Percentiles rank a stretch among this genome's conserved stretches.
These are phyloP conservation scores for Netelia virgata DNA, from an alignment of 2,888 invertebrate species.

Conservation along the genomic window DNA sequence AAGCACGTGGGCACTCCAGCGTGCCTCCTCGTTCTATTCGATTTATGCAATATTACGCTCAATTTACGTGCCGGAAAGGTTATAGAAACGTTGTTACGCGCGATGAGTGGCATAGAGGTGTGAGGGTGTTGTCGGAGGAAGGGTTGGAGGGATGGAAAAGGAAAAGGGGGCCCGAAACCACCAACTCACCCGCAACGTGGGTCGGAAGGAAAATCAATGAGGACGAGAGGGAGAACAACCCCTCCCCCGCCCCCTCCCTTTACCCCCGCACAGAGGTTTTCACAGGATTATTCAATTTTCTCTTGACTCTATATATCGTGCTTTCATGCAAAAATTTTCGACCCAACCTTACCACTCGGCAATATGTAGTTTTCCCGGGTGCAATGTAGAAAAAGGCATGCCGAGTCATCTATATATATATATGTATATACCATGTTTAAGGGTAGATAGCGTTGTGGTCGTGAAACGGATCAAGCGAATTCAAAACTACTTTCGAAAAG, in stretches of 20 bases:
- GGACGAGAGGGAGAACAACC: neutral
- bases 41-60: constrained; percentile 46
- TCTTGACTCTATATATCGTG: neutral
- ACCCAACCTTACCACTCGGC: neutral
- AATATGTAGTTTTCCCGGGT: constrained; percentile 28
- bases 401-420: neutral
- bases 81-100: constrained; percentile 41
- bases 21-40: constrained; percentile 33
- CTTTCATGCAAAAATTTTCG: constrained; percentile 4
- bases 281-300: constrained; percentile 51
- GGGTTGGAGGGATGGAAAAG: neutral
- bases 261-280: constrained; percentile 21
- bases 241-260: too few relatives aligned
- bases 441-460: constrained; percentile 1
- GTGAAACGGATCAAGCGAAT: constrained; percentile 45
- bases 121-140: neutral
- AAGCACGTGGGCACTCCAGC: constrained; percentile 3
- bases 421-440: neutral
- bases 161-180: constrained; percentile 1
- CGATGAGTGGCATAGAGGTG: neutral
- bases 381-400: neutral
- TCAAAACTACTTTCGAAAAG: constrained; percentile 34
- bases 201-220: constrained; percentile 44
- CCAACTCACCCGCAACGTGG: constrained; percentile 19
- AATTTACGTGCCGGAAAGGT: constrained; percentile 52